Evolutionary conservation across 2,888 invertebrate genomes (phyloP).

Genomic region (Epinotia demarniana): DNA sequence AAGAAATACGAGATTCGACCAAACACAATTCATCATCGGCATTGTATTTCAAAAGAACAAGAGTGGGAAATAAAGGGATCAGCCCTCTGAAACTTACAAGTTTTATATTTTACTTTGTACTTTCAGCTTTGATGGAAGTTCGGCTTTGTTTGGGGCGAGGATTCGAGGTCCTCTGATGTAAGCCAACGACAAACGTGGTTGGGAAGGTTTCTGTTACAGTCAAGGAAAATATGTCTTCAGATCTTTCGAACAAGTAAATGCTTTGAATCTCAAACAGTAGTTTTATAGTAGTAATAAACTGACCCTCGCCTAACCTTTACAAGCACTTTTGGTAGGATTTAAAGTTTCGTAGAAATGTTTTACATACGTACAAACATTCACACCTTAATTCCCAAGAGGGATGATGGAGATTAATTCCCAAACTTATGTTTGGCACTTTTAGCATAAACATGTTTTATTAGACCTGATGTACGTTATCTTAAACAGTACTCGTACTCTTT

Average conservation of each 20-base stretch:
- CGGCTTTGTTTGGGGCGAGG: constrained; percentile 65
- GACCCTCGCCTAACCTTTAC: too few species aligned
- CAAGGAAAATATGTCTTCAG: not conserved
- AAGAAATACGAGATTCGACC: constrained; percentile 35
- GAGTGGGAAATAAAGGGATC: constrained; percentile 70
- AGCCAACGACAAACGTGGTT: constrained; percentile 52
- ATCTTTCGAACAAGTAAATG: not conserved
- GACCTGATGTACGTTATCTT: too few species aligned
- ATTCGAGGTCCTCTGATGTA: constrained; percentile 36
- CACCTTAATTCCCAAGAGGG: too few species aligned
- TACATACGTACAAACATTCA: too few species aligned
- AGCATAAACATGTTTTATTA: too few species aligned
- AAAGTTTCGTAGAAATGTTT: too few species aligned
- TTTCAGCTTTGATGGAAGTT: constrained; percentile 73
- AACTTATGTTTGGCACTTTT: too few species aligned
- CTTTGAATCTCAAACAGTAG: not conserved
- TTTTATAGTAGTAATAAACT: too few species aligned
- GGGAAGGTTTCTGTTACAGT: constrained; percentile 29
- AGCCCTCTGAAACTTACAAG: constrained; percentile 76
- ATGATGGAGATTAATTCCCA: too few species aligned
- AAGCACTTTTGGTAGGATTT: too few species aligned
- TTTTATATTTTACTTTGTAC: constrained; percentile 75
- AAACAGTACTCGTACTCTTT: too few species aligned
- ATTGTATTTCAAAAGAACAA: constrained; percentile 66
- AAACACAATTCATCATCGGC: constrained; percentile 63